Evolutionary conservation across 2,113 vertebrate species (phyloP).

Genomic region (Cichladusa arquata): DNA sequence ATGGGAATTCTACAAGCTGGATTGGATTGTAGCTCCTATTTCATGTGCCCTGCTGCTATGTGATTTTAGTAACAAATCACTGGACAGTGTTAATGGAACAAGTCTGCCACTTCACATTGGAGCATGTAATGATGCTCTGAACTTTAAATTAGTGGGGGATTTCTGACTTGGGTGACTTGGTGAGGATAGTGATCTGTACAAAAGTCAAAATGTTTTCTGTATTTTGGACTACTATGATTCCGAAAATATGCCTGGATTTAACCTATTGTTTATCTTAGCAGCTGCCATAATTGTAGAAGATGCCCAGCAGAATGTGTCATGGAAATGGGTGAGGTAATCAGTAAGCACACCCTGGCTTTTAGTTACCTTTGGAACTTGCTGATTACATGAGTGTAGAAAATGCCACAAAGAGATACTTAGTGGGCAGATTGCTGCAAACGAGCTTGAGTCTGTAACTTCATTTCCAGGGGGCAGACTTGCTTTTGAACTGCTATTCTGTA

Average conservation of each 20-base stretch:
- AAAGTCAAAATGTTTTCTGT: background rate
- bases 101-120: background rate
- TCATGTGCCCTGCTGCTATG: background rate
- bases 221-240: background rate
- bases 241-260: background rate
- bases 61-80: background rate
- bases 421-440: background rate
- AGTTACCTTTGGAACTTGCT: background rate
- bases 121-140: background rate
- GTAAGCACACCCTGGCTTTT: background rate
- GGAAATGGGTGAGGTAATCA: background rate
- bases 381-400: background rate
- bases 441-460: background rate
- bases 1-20: background rate
- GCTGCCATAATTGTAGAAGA: background rate
- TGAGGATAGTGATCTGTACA: rapidly evolving
- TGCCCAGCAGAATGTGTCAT: background rate
- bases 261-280: background rate
- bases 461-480: background rate
- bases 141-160: background rate
- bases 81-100: background rate
- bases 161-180: background rate
- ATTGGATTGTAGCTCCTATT: background rate
- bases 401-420: background rate
- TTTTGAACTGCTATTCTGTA: background rate